Percentiles rank a stretch among this genome's conserved stretches.
These are phyloP conservation scores for Oryzias celebensis DNA, from an alignment of 2,113 vertebrate genomes.

Conservation along the genomic window DNA sequence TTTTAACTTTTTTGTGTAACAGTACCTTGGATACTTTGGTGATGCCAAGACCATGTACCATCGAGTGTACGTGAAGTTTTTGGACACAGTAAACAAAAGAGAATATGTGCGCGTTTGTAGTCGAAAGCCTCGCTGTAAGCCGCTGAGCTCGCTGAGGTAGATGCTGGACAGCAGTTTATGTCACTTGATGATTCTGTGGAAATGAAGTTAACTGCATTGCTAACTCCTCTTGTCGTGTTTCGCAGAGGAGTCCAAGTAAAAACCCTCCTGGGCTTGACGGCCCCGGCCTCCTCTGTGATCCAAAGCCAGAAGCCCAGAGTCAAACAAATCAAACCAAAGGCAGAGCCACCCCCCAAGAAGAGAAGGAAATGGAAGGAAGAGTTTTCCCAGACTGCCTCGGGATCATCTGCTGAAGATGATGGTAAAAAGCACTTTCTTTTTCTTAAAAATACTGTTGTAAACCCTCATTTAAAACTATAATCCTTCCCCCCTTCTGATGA, in stretches of 20 bases:
- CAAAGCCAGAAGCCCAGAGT: conserved; percentile 84
- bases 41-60: conserved; percentile 96
- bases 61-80: conserved; percentile 94
- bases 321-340: conserved; percentile 88
- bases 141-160: conserved; percentile 90
- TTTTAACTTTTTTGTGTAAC: conserved; percentile 2
- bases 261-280: conserved; percentile 71
- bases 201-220: not conserved
- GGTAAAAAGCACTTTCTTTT: conserved; percentile 71
- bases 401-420: conserved; percentile 87
- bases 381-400: conserved; percentile 84
- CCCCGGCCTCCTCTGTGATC: conserved; percentile 63
- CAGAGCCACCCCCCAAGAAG: conserved; percentile 97
- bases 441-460: not conserved
- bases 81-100: conserved; percentile 97
- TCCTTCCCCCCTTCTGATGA: not conserved
- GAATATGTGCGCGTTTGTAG: conserved; percentile 96
- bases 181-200: not conserved
- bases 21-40: conserved; percentile 98
- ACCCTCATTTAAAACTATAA: not conserved
- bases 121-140: conserved; percentile 90
- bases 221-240: conserved; percentile 11
- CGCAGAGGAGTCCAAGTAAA: conserved; percentile 76
- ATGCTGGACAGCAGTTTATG: not conserved
- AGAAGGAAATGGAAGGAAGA: conserved; percentile 97